A percentile compares a stretch with the other conserved stretches of the same genome.
Evolutionary conservation across 2,797 vertebrate genomes (phyloP).

Genomic region (Sylvilagus floridanus): DNA sequence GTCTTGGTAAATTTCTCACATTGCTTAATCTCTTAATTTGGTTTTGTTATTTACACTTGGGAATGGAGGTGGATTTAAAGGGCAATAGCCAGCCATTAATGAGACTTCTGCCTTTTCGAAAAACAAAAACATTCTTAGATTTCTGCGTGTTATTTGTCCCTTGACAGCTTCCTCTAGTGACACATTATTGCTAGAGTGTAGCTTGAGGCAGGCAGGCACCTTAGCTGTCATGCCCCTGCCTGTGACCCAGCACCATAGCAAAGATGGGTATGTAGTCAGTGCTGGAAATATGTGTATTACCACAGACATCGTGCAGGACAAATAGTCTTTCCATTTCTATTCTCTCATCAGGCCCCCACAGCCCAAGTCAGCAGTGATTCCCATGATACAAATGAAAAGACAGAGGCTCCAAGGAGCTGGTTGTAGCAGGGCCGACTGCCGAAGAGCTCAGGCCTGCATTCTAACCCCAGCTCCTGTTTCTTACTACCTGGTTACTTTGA

Average conservation of each 20-base stretch:
- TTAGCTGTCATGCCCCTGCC: not conserved
- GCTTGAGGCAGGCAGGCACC: not conserved
- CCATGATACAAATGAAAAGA: not conserved
- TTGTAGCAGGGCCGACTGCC: not conserved
- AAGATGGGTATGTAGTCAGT: rapidly evolving
- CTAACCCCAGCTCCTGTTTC: not conserved
- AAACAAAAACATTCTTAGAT: conserved; percentile 35
- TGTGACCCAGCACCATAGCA: not conserved
- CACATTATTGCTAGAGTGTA: not conserved
- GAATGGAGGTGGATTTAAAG: conserved; percentile 74
- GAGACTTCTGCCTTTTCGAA: conserved; percentile 24
- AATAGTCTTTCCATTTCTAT: not conserved
- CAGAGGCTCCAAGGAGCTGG: not conserved
- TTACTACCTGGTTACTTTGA: not conserved
- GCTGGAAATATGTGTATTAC: not conserved
- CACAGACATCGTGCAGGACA: not conserved
- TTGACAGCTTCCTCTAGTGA: not conserved
- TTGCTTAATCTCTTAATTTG: conserved; percentile 75
- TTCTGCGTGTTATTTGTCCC: not conserved
- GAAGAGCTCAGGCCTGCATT: not conserved
- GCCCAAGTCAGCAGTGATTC: not conserved
- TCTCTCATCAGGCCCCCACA: not conserved
- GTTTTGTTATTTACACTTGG: conserved; percentile 82
- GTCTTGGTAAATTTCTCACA: conserved; percentile 61
- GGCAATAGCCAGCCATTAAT: conserved; percentile 30